phyloP scores from a whole-genome alignment of 2,797 vertebrate species.

The Malurus leucopterus region DNA sequence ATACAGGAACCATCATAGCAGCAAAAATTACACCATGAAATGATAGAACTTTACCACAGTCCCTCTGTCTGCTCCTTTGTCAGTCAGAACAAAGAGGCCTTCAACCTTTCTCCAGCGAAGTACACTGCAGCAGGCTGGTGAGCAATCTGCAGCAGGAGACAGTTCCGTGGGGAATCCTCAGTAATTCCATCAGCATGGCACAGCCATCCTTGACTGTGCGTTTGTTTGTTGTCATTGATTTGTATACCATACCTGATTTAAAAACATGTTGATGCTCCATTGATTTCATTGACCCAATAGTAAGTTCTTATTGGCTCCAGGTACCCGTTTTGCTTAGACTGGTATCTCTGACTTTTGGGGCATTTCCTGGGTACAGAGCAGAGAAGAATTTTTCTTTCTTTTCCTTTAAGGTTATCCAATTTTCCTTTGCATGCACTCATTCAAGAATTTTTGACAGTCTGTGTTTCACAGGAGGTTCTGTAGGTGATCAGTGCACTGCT shows the following conservation, averaged over 20 bases:
- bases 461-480: background rate
- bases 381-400: background rate
- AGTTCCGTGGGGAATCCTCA: background rate
- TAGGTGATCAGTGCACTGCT: background rate
- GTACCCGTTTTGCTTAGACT: background rate
- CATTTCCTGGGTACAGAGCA: background rate
- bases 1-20: background rate
- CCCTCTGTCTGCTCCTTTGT: background rate
- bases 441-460: background rate
- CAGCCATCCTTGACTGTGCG: accelerated
- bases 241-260: background rate
- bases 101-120: background rate
- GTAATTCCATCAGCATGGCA: background rate
- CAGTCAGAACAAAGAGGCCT: background rate
- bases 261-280: background rate
- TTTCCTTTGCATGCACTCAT: background rate
- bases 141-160: background rate
- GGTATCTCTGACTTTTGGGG: background rate
- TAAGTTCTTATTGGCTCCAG: background rate
- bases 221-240: background rate
- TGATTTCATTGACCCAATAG: background rate
- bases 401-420: background rate
- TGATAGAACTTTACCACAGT: background rate
- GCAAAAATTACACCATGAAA: background rate
- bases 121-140: background rate